These are phyloP conservation scores for Erpobdella octoculata DNA, from an alignment of 2,888 invertebrate species.

Conservation along the genomic window DNA sequence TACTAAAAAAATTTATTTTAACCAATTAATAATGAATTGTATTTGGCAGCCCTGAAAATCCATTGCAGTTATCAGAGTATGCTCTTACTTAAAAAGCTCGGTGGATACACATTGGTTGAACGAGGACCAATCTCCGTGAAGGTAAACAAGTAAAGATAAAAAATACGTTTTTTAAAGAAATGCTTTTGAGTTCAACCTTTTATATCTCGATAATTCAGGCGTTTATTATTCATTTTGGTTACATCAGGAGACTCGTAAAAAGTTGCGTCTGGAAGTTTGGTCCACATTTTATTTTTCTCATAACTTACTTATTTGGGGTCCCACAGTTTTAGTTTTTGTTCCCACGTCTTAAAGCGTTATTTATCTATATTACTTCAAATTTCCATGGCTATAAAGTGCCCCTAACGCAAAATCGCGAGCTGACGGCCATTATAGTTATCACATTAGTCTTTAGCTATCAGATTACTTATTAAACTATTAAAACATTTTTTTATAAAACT, in stretches of 20 bases:
- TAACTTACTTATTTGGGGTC: background rate
- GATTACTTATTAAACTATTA: too few relatives aligned
- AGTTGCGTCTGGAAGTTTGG: too few relatives aligned
- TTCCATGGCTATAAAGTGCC: too few relatives aligned
- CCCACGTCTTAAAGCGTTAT: too few relatives aligned
- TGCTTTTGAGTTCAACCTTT: background rate
- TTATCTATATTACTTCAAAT: too few relatives aligned
- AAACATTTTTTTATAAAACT: too few relatives aligned
- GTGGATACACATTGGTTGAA: conserved; percentile 51
- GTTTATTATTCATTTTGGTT: too few relatives aligned
- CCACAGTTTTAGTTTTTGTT: background rate
- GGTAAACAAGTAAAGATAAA: conserved; percentile 39
- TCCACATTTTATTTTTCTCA: too few relatives aligned
- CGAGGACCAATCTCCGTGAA: conserved; percentile 53
- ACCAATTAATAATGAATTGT: background rate
- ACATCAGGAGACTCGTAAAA: too few relatives aligned
- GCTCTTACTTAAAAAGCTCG: conserved; percentile 49
- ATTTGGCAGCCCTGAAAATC: conserved; percentile 48
- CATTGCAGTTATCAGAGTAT: conserved; percentile 50
- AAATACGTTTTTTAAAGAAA: background rate
- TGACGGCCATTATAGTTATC: too few relatives aligned
- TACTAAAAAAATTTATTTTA: background rate
- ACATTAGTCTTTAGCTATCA: too few relatives aligned
- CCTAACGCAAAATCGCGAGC: too few relatives aligned
- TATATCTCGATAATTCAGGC: background rate